Percentiles rank a stretch among this genome's conserved stretches.
These are phyloP conservation scores for Tetranychus urticae DNA, from an alignment of 1,140 invertebrate species.

Conservation along the genomic window DNA sequence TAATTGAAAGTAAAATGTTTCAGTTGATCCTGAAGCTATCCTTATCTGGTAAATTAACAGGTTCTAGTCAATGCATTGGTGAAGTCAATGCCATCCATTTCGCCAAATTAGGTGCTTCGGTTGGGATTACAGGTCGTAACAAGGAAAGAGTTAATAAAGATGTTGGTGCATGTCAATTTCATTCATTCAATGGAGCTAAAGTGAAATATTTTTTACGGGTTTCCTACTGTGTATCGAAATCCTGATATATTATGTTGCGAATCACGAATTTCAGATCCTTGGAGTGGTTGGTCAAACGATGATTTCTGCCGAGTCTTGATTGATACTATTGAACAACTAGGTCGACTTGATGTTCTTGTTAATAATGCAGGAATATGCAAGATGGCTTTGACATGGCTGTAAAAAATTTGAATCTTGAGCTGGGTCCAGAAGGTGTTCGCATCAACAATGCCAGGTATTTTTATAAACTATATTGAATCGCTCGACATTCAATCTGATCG, in stretches of 20 bases:
- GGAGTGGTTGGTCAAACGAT: conserved; percentile 10
- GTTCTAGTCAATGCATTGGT: conserved; percentile 54
- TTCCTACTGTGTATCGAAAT: background rate
- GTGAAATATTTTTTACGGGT: background rate
- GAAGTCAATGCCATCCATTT: conserved; percentile 46
- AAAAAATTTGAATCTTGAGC: conserved; percentile 27
- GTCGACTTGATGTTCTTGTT: conserved; percentile 46
- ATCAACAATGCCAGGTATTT: conserved; percentile 30
- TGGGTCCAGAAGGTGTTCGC: conserved; percentile 30
- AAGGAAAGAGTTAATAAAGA: conserved; percentile 26
- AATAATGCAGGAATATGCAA: conserved; percentile 71
- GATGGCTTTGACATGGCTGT: conserved; percentile 67
- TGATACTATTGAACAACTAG: conserved; percentile 27
- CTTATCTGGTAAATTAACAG: background rate
- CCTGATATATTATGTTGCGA: no score
- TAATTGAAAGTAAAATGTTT: no score
- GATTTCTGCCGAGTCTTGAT: conserved; percentile 15
- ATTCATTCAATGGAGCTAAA: background rate
- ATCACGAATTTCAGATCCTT: background rate
- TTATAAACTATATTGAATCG: no score
- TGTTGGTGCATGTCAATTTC: background rate
- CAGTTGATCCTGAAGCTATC: no score
- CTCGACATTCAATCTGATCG: no score
- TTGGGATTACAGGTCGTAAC: conserved; percentile 48
- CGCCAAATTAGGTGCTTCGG: conserved; percentile 37